These are phyloP conservation scores for Argyra leucocephala DNA, from an alignment of 2,888 invertebrate species.

Conservation along the genomic window DNA sequence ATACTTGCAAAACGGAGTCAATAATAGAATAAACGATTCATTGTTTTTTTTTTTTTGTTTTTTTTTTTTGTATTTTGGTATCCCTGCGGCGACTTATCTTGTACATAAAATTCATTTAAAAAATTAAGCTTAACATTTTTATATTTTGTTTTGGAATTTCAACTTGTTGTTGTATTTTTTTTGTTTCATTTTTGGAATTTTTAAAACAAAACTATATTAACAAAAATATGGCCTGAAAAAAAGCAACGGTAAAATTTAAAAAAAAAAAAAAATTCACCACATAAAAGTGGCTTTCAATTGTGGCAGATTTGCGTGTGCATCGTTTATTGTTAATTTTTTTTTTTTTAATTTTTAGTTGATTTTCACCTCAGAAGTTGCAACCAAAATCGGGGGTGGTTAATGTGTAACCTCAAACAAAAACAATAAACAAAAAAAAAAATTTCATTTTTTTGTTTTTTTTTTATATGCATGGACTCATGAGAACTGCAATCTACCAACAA, in stretches of 20 bases:
- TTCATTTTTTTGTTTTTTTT: background rate
- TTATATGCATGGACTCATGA: background rate
- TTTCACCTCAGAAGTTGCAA: slow-evolving; percentile 7
- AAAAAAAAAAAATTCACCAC: slow-evolving; percentile 21
- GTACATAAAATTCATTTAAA: too few relatives aligned
- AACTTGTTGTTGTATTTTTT: background rate
- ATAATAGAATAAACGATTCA: too few relatives aligned
- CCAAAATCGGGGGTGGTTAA: slow-evolving; percentile 5
- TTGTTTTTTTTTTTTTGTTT: too few relatives aligned
- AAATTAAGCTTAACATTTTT: too few relatives aligned
- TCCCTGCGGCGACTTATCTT: too few relatives aligned
- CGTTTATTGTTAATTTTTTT: background rate
- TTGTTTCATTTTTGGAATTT: slow-evolving; percentile 13
- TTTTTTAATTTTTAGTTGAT: slow-evolving; percentile 17
- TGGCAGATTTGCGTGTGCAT: slow-evolving; percentile 27
- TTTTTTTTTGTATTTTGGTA: too few relatives aligned
- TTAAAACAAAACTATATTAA: slow-evolving; percentile 17
- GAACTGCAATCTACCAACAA: background rate
- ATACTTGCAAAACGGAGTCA: too few relatives aligned
- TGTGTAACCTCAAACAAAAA: slow-evolving; percentile 8
- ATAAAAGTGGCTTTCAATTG: slow-evolving; percentile 33
- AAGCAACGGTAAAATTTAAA: slow-evolving; percentile 21
- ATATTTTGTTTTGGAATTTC: too few relatives aligned
- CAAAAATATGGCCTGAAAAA: slow-evolving; percentile 22
- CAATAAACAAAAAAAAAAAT: background rate